Conservation (phyloP, 2,888 invertebrate genomes). For the Formica aserva region DNA sequence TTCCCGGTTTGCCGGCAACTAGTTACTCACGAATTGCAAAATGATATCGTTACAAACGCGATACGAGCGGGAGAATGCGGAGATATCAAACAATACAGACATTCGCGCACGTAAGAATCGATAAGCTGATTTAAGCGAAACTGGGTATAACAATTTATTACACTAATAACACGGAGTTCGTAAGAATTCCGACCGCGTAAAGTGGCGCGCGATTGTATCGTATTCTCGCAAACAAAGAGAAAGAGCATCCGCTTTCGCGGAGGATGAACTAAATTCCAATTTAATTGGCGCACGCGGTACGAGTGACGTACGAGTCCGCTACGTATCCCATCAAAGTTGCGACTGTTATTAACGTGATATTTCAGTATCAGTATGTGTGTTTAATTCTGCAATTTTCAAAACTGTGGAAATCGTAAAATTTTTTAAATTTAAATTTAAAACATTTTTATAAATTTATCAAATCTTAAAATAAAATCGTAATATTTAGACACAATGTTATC, state of each 20-base stretch:
- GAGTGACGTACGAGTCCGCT: background rate
- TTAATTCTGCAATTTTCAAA: slow-evolving; percentile 25
- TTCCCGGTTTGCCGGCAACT: background rate
- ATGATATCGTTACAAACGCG: no score
- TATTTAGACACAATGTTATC: background rate
- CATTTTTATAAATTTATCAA: background rate
- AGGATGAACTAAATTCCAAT: slow-evolving; percentile 37
- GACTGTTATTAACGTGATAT: slow-evolving; percentile 33
- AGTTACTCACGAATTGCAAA: background rate
- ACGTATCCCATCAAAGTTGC: background rate
- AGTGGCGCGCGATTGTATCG: background rate
- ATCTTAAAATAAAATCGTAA: background rate
- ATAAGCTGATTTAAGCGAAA: slow-evolving; percentile 20
- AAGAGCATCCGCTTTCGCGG: background rate
- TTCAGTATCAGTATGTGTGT: background rate
- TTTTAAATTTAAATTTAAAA: no score
- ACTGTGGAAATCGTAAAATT: background rate
- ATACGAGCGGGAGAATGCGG: background rate
- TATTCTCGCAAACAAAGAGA: background rate
- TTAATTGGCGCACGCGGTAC: slow-evolving; percentile 27
- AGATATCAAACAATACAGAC: background rate
- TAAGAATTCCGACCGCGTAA: background rate
- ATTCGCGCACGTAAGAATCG: background rate
- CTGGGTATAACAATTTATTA: background rate
- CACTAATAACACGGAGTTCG: background rate